phyloP scores from a whole-genome alignment of 2,797 vertebrate species.

The Siniperca scherzeri region DNA sequence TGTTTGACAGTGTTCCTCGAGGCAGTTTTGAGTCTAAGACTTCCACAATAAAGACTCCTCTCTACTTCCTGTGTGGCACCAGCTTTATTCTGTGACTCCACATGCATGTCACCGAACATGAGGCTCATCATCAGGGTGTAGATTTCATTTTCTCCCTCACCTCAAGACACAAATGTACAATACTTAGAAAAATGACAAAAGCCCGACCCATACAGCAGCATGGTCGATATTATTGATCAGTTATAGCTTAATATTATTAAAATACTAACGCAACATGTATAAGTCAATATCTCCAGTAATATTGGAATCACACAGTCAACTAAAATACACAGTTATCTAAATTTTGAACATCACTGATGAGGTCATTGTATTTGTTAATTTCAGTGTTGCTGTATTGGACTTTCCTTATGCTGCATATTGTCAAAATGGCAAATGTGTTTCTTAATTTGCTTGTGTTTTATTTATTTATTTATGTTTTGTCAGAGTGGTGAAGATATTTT shows the following conservation, averaged over 20 bases:
- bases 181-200: not conserved
- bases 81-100: not conserved
- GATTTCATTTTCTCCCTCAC: not conserved
- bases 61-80: not conserved
- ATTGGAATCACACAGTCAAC: not conserved
- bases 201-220: not conserved
- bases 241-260: not conserved
- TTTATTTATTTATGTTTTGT: not conserved
- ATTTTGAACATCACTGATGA: not conserved
- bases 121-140: not conserved
- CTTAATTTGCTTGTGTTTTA: not conserved
- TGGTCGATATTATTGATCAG: not conserved
- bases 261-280: not conserved
- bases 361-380: not conserved
- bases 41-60: constrained; percentile 58
- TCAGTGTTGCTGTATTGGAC: not conserved
- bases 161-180: not conserved
- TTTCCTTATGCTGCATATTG: not conserved
- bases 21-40: constrained; percentile 15
- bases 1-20: constrained; percentile 20
- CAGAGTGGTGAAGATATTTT: not conserved
- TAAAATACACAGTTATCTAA: not conserved
- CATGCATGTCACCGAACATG: not conserved
- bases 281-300: not conserved
- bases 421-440: not conserved